Conservation (phyloP, 2,113 vertebrate species). For the Phyllopteryx taeniolatus region DNA sequence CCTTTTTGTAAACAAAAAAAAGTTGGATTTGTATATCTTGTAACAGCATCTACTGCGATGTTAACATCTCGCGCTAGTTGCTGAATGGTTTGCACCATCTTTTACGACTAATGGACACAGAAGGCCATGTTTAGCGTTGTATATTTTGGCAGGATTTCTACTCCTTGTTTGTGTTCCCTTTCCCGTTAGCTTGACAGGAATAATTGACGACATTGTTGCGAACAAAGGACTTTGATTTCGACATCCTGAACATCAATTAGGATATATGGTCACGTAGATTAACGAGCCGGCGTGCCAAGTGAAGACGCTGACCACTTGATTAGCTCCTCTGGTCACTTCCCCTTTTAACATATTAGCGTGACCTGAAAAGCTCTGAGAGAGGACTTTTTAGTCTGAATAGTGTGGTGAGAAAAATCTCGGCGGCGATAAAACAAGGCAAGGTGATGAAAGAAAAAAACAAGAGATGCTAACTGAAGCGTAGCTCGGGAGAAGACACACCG, state of each 20-base stretch:
- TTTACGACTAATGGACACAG: neutral
- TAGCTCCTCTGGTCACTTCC: too few species aligned
- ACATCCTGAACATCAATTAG: too few species aligned
- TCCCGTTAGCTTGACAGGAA: neutral
- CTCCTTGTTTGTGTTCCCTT: neutral
- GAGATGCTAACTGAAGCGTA: constrained; percentile 1
- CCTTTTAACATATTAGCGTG: too few species aligned
- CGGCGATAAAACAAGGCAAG: constrained; percentile 17
- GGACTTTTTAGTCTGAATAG: neutral
- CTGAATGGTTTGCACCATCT: neutral
- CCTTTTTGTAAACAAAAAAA: too few species aligned
- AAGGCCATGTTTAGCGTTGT: neutral
- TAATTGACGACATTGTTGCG: neutral
- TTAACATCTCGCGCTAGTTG: neutral
- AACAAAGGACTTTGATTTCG: neutral
- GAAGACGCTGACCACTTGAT: too few species aligned
- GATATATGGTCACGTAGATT: too few species aligned
- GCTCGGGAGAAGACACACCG: constrained; percentile 40
- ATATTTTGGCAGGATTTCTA: neutral
- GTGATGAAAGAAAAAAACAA: neutral
- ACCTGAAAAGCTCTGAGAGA: too few species aligned
- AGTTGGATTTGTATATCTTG: too few species aligned
- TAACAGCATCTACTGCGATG: neutral
- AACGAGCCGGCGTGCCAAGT: too few species aligned
- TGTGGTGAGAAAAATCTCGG: neutral